Conservation (phyloP, 2,888 invertebrate genomes). For the Nineta flava region DNA sequence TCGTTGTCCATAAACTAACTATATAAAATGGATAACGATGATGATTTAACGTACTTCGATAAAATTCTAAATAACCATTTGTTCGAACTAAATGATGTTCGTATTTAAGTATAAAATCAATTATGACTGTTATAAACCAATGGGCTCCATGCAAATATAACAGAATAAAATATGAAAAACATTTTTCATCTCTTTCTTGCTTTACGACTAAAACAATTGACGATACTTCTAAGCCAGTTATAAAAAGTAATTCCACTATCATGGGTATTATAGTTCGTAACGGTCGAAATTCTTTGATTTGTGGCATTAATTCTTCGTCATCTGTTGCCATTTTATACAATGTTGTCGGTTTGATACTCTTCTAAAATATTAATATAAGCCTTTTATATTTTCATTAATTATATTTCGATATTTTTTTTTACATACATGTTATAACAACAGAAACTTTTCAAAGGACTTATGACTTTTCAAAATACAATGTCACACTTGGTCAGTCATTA, state of each 20-base stretch:
- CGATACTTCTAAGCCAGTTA: conserved; percentile 22
- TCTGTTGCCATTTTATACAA: conserved; percentile 1
- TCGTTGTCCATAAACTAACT: conserved; percentile 44
- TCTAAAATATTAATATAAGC: no score
- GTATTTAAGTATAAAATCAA: conserved; percentile 39
- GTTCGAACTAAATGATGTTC: conserved; percentile 43
- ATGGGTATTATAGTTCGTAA: conserved; percentile 22
- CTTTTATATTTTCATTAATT: no score
- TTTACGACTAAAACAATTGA: conserved; percentile 23
- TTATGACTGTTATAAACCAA: conserved; percentile 38
- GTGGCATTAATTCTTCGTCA: background rate
- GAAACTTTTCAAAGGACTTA: no score
- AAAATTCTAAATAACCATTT: conserved; percentile 51
- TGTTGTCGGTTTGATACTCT: background rate
- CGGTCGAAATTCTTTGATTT: conserved; percentile 20
- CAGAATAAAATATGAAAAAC: conserved; percentile 40
- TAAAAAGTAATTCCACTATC: conserved; percentile 21
- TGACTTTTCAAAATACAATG: no score
- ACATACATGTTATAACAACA: no score
- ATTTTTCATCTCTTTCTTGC: conserved; percentile 28
- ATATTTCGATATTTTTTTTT: no score
- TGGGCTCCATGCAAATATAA: conserved; percentile 38
- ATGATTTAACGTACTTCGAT: conserved; percentile 40
- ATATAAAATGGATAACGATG: conserved; percentile 43
- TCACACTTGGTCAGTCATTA: no score